Evolutionary conservation across 92 coral and sea anemone species (phyloP).

Genomic region (Parazoanthus atlanticus): DNA sequence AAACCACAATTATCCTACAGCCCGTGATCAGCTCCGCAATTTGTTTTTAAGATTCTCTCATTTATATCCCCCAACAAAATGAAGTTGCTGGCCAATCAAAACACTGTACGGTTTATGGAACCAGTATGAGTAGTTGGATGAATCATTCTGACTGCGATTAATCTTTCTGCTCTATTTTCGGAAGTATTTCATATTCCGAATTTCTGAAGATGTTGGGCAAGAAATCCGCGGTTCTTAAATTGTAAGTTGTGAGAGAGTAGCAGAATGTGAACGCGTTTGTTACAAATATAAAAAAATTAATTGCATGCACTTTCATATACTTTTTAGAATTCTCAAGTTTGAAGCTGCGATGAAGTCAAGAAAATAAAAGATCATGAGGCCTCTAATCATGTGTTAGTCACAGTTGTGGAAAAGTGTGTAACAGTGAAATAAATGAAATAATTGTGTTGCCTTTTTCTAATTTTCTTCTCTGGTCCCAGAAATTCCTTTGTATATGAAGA

Average conservation of each 20-base stretch:
- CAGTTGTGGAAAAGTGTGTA: too few species aligned
- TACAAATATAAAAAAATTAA: background rate
- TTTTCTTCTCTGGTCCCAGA: too few species aligned
- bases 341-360: slow-evolving; percentile 76
- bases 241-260: slow-evolving; percentile 56
- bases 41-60: too few species aligned
- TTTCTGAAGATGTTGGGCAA: slow-evolving; percentile 95
- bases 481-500: too few species aligned
- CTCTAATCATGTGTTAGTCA: slow-evolving; percentile 48
- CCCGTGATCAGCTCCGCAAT: too few species aligned
- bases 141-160: background rate
- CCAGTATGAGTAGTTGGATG: too few species aligned
- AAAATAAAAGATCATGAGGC: slow-evolving; percentile 68
- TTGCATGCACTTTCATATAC: background rate
- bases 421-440: too few species aligned
- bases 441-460: too few species aligned
- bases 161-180: slow-evolving; percentile 35
- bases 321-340: slow-evolving; percentile 81
- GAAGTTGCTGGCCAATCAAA: too few species aligned
- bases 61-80: too few species aligned
- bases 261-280: background rate
- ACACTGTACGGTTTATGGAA: too few species aligned
- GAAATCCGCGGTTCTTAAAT: slow-evolving; percentile 85
- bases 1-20: too few species aligned
- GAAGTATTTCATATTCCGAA: slow-evolving; percentile 83